Evolutionary conservation across 2,888 invertebrate genomes (phyloP).

Genomic region (Eretmocerus hayati): DNA sequence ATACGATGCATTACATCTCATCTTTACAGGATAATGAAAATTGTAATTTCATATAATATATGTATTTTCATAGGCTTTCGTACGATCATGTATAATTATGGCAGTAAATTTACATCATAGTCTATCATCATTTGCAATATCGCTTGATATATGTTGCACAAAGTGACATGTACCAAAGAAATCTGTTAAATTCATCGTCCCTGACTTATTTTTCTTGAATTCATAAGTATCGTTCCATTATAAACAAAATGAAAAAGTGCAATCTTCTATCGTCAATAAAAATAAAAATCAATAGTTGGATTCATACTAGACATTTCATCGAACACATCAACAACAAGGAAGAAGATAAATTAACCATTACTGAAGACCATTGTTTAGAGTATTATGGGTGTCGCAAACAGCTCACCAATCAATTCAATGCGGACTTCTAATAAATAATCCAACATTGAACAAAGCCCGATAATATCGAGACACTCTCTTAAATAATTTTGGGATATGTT

Average conservation of each 20-base stretch:
- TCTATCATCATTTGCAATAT: constrained; percentile 34
- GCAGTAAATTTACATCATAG: constrained; percentile 47
- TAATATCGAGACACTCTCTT: too few species aligned
- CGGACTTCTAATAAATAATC: too few species aligned
- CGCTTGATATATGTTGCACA: constrained; percentile 31
- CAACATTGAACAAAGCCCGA: too few species aligned
- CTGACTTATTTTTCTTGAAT: constrained; percentile 3
- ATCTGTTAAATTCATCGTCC: constrained; percentile 11
- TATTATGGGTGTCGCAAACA: constrained; percentile 10
- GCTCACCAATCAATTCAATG: too few species aligned
- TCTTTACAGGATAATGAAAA: constrained; percentile 42
- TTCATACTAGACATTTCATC: constrained; percentile 6
- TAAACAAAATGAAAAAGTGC: constrained; percentile 4
- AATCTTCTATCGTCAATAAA: not conserved
- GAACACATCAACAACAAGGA: constrained; percentile 15
- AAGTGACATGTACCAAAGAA: constrained; percentile 22
- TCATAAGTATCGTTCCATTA: constrained; percentile 5
- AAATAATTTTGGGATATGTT: constrained; percentile 36
- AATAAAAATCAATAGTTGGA: constrained; percentile 3
- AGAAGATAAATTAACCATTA: constrained; percentile 7
- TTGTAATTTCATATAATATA: constrained; percentile 33
- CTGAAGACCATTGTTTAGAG: constrained; percentile 14
- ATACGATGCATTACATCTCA: constrained; percentile 39
- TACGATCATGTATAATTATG: constrained; percentile 44
- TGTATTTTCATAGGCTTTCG: constrained; percentile 43